A percentile compares a stretch with the other conserved stretches of the same genome.
Evolutionary conservation across 2,888 invertebrate species (phyloP).

Genomic region (Apamea epomidion): DNA sequence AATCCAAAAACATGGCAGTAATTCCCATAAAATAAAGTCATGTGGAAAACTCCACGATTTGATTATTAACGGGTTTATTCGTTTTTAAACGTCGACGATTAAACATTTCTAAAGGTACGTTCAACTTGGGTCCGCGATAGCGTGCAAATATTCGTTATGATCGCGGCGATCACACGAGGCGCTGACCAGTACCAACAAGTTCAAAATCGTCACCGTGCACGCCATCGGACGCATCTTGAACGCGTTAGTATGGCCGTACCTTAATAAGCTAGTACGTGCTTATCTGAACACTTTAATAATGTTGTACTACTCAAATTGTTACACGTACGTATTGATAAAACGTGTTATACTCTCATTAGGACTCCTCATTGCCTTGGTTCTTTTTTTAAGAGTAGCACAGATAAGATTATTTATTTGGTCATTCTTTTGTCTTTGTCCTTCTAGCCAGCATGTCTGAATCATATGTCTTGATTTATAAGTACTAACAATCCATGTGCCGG

Average conservation of each 20-base stretch:
- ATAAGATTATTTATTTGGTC: background rate
- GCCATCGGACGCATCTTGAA: no score
- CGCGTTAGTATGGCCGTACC: background rate
- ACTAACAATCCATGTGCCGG: background rate
- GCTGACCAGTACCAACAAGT: no score
- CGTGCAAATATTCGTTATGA: background rate
- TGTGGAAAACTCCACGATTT: background rate
- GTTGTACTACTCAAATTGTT: slow-evolving; percentile 4
- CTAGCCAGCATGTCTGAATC: background rate
- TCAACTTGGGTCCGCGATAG: background rate
- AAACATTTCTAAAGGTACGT: slow-evolving; percentile 11
- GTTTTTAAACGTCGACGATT: background rate
- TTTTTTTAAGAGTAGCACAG: slow-evolving; percentile 10
- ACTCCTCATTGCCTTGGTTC: slow-evolving; percentile 37
- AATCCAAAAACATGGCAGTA: slow-evolving; percentile 4
- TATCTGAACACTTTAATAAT: slow-evolving; percentile 20
- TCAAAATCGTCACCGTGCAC: background rate
- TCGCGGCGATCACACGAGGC: background rate
- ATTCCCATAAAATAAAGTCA: slow-evolving; percentile 6
- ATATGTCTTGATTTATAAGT: background rate
- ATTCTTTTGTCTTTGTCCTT: slow-evolving; percentile 8
- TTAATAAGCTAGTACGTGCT: slow-evolving; percentile 16
- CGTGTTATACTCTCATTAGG: slow-evolving; percentile 20
- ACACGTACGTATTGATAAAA: slow-evolving; percentile 9
- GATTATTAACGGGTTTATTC: slow-evolving; percentile 8